Evolutionary conservation across 2,888 invertebrate species (phyloP).

Genomic region (Mythimna lalbum): DNA sequence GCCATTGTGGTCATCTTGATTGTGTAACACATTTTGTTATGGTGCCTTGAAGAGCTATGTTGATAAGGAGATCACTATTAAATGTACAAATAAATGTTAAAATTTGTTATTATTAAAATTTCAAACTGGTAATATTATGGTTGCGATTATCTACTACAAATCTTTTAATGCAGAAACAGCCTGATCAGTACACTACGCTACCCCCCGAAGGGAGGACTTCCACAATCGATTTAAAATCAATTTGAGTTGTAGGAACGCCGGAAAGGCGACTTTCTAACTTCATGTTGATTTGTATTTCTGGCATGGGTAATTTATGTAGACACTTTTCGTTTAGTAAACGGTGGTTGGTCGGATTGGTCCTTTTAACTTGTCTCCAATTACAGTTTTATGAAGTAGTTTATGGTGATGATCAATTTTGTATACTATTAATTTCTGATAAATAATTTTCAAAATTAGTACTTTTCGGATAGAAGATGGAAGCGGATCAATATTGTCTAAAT

Average conservation of each 20-base stretch:
- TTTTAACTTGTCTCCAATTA: not conserved
- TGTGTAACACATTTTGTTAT: slow-evolving; percentile 22
- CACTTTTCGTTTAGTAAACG: not conserved
- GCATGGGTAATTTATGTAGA: not conserved
- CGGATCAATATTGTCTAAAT: not conserved
- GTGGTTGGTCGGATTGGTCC: not conserved
- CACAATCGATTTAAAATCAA: slow-evolving; percentile 11
- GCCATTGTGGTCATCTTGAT: slow-evolving; percentile 30
- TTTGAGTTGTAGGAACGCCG: slow-evolving; percentile 8
- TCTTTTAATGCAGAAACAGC: not conserved
- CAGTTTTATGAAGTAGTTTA: no score
- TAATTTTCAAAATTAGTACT: not conserved
- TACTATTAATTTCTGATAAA: no score
- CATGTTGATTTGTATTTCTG: not conserved
- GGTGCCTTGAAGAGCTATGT: not conserved
- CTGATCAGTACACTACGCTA: not conserved
- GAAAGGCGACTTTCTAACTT: not conserved
- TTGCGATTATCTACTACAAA: not conserved
- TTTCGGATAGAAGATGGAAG: not conserved
- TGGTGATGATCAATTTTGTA: no score
- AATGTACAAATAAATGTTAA: not conserved
- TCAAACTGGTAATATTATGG: no score
- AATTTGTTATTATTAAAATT: not conserved
- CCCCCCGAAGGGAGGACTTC: not conserved
- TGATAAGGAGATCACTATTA: not conserved